A percentile compares a stretch with the other conserved stretches of the same genome.
These are phyloP conservation scores for Chrysotoxum bicinctum DNA, from an alignment of 2,888 invertebrate genomes.

Conservation along the genomic window DNA sequence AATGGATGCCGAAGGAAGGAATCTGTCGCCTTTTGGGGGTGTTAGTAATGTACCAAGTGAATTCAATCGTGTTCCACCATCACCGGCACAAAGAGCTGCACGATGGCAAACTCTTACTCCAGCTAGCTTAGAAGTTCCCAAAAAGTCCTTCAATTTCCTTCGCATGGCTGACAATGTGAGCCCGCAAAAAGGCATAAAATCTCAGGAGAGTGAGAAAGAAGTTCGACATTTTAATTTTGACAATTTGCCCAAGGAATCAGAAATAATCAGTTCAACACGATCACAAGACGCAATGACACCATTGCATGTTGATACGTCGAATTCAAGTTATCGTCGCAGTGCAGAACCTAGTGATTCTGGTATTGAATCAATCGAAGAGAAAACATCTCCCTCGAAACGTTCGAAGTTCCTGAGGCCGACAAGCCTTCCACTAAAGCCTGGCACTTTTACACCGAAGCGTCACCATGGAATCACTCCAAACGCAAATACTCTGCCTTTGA, in stretches of 20 bases:
- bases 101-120: constrained; percentile 76
- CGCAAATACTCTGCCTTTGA: constrained; percentile 90
- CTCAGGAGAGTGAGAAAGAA: constrained; percentile 74
- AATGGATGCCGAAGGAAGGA: constrained; percentile 73
- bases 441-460: constrained; percentile 90
- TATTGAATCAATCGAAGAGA: constrained; percentile 54
- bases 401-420: constrained; percentile 90
- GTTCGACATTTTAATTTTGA: constrained; percentile 80
- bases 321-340: constrained; percentile 46
- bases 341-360: constrained; percentile 43
- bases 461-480: constrained; percentile 92
- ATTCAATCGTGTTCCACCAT: constrained; percentile 78
- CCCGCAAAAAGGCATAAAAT: constrained; percentile 76
- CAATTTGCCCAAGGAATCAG: constrained; percentile 74
- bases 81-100: constrained; percentile 77
- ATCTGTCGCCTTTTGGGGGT: constrained; percentile 78
- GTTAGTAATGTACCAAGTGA: constrained; percentile 79
- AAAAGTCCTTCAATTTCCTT: constrained; percentile 80
- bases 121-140: constrained; percentile 69
- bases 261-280: constrained; percentile 21
- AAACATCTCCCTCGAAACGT: constrained; percentile 74
- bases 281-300: constrained; percentile 74
- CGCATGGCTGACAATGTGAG: constrained; percentile 81
- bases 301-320: constrained; percentile 78
- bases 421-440: constrained; percentile 91